Conservation (phyloP, 2,113 vertebrate species). For the Arizona elegans region DNA sequence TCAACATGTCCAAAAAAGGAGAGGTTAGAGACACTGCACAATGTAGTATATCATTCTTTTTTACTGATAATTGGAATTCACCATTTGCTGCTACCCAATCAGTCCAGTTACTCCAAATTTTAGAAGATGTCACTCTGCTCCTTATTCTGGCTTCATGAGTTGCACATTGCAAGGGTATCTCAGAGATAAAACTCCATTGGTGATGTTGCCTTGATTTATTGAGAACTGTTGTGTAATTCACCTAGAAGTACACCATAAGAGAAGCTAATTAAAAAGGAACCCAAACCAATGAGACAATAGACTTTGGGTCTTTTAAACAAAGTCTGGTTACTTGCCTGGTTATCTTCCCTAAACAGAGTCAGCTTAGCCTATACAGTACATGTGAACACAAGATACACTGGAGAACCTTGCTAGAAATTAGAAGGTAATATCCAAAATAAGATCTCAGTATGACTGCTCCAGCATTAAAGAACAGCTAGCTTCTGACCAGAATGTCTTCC, state of each 20-base stretch:
- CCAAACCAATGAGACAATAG: background rate
- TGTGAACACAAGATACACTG: background rate
- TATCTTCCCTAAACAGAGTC: background rate
- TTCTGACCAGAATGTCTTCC: background rate
- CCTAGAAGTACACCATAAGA: slow-evolving; percentile 53
- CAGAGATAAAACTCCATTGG: slow-evolving; percentile 66
- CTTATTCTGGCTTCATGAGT: slow-evolving; percentile 67
- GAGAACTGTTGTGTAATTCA: slow-evolving; percentile 53
- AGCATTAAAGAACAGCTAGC: background rate
- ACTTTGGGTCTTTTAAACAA: too few species aligned
- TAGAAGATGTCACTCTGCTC: slow-evolving; percentile 1
- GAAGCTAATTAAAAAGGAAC: slow-evolving; percentile 7
- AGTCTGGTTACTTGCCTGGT: background rate
- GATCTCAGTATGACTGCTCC: background rate
- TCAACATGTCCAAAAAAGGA: background rate
- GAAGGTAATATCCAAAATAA: background rate
- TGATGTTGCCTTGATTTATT: slow-evolving; percentile 42
- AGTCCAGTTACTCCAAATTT: slow-evolving; percentile 68
- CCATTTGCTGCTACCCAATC: slow-evolving; percentile 51
- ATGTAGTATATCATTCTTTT: background rate
- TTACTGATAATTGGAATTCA: slow-evolving; percentile 43
- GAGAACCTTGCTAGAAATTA: background rate
- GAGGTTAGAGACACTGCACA: background rate
- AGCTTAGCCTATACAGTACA: too few species aligned
- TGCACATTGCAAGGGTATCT: slow-evolving; percentile 70